Percentiles rank a stretch among this genome's conserved stretches.
Conservation (phyloP, 2,797 vertebrate species). For the Onychomys arenicola region DNA sequence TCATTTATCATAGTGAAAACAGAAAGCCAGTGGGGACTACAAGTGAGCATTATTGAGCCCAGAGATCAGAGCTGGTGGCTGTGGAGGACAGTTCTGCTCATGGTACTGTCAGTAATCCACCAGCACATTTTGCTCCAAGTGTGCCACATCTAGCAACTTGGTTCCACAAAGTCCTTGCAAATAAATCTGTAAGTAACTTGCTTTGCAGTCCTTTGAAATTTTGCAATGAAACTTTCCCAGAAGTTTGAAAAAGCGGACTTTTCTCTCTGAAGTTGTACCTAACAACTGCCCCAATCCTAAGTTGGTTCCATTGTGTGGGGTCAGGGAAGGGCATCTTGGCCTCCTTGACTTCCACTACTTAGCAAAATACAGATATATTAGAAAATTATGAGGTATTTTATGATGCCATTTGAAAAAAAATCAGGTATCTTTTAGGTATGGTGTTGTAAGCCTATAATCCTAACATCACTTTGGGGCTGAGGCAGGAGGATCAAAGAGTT, state of each 20-base stretch:
- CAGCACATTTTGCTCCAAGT: neutral
- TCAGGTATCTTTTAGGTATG: neutral
- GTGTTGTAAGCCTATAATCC: neutral
- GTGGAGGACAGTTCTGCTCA: neutral
- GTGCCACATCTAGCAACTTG: neutral
- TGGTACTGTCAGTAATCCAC: neutral
- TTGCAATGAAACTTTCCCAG: neutral
- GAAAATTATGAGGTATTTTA: neutral
- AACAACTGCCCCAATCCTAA: neutral
- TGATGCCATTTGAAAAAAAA: neutral
- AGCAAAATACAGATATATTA: neutral
- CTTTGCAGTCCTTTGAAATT: neutral
- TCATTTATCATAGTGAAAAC: slow-evolving; percentile 25
- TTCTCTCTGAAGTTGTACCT: slow-evolving; percentile 40
- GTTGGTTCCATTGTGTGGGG: neutral
- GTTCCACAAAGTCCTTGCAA: neutral
- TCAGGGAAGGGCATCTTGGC: neutral
- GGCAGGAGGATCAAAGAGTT: neutral
- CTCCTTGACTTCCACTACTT: neutral
- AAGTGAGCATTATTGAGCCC: neutral
- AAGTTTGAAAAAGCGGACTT: neutral
- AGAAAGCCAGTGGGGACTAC: neutral
- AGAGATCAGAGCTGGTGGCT: neutral
- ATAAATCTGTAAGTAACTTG: neutral
- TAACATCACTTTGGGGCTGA: neutral